These are phyloP conservation scores for Trichechus manatus DNA, from an alignment of 2,113 vertebrate genomes.

Conservation along the genomic window DNA sequence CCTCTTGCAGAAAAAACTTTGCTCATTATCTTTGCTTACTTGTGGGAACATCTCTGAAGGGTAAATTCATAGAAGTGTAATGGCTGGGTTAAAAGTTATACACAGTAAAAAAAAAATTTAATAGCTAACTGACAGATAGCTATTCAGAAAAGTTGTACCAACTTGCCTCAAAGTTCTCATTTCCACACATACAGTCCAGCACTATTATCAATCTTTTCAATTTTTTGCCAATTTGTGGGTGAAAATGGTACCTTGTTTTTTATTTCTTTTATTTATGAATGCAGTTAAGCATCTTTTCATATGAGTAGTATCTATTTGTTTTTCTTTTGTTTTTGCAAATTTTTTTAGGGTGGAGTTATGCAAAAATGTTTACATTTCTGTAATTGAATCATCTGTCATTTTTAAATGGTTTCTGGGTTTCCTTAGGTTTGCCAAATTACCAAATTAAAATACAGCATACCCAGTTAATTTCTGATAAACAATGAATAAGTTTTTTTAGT, in stretches of 20 bases:
- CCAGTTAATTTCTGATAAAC: constrained; percentile 27
- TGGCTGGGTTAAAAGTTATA: no score
- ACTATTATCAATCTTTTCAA: neutral
- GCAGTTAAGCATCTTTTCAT: neutral
- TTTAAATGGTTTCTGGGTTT: neutral
- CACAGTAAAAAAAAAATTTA: no score
- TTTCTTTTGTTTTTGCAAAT: neutral
- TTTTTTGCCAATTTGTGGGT: neutral
- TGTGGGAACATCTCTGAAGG: neutral
- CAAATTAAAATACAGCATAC: neutral
- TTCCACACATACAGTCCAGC: neutral
- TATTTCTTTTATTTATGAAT: neutral
- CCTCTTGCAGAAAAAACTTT: neutral
- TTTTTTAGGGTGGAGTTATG: neutral
- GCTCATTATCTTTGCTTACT: neutral
- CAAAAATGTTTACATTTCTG: neutral
- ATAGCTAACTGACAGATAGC: no score
- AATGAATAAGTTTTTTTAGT: neutral
- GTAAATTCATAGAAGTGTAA: no score
- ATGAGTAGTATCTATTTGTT: neutral
- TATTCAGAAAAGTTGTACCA: neutral
- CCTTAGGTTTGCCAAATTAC: neutral
- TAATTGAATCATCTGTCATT: neutral
- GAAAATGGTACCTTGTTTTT: neutral
- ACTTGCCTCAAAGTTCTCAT: no score